Evolutionary conservation across 2,888 invertebrate species (phyloP).

Genomic region (Hydrotaea diabolus): DNA sequence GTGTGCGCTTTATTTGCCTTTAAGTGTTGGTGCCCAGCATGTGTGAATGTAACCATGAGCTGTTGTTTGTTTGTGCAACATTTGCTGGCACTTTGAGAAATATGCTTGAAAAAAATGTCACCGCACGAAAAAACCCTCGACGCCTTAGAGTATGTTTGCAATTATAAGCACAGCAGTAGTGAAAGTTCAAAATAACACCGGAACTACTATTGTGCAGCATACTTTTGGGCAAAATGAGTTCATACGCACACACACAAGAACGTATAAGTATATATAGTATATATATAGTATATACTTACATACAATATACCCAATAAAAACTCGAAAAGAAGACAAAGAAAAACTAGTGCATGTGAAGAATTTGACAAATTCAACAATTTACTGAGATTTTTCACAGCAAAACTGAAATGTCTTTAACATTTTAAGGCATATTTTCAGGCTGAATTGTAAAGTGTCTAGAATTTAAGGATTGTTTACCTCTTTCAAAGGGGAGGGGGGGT

Average conservation of each 20-base stretch:
- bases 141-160: conserved; percentile 22
- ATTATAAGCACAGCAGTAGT: conserved; percentile 37
- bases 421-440: not conserved
- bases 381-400: too few relatives aligned
- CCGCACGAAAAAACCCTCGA: conserved; percentile 2
- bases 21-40: conserved; percentile 3
- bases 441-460: too few relatives aligned
- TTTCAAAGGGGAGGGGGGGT: not conserved
- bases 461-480: too few relatives aligned
- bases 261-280: too few relatives aligned
- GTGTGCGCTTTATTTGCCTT: not conserved
- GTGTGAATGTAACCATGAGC: not conserved
- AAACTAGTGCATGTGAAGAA: not conserved
- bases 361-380: conserved; percentile 1
- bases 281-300: too few relatives aligned
- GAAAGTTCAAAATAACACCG: conserved; percentile 50
- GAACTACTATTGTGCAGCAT: conserved; percentile 34
- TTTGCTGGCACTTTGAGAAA: conserved; percentile 26
- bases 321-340: not conserved
- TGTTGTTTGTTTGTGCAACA: conserved; percentile 21
- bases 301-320: too few relatives aligned
- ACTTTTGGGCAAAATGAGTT: conserved; percentile 51
- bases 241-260: conserved; percentile 18
- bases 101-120: conserved; percentile 33
- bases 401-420: not conserved